Percentiles rank a stretch among this genome's conserved stretches.
Conservation (phyloP, 1,140 invertebrate genomes). For the Colletes gigas region DNA sequence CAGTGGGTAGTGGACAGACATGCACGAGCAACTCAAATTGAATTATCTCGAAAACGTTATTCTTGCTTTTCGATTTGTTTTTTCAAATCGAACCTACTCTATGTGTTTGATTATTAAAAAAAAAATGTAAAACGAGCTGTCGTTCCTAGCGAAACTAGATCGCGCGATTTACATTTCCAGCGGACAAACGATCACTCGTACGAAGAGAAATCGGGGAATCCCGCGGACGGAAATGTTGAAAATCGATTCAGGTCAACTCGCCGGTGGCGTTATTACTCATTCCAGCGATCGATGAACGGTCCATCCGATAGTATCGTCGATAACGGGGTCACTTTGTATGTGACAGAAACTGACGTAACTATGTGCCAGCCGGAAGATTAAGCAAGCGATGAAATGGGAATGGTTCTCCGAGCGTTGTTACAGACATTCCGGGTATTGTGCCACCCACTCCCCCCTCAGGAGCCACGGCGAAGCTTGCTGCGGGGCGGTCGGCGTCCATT, state of each 20-base stretch:
- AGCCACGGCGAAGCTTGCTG: constrained; percentile 51
- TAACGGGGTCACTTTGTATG: constrained; percentile 51
- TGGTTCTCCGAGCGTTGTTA: constrained; percentile 58
- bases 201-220: too few species aligned
- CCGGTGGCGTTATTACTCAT: constrained; percentile 35
- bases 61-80: too few species aligned
- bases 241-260: constrained; percentile 47
- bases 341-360: constrained; percentile 60
- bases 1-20: too few species aligned
- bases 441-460: constrained; percentile 25
- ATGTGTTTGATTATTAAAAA: too few species aligned
- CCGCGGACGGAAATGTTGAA: constrained; percentile 4
- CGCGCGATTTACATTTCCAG: too few species aligned
- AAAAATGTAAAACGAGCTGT: too few species aligned
- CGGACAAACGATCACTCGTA: too few species aligned
- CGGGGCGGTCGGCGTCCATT: constrained; percentile 76
- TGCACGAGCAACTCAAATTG: too few species aligned
- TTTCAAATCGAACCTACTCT: too few species aligned
- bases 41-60: too few species aligned
- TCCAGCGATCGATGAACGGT: constrained; percentile 35
- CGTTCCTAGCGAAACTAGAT: too few species aligned
- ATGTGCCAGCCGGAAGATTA: constrained; percentile 68
- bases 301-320: constrained; percentile 41
- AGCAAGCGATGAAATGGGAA: constrained; percentile 73
- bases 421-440: constrained; percentile 57